A percentile compares a stretch with the other conserved stretches of the same genome.
Evolutionary conservation across 2,888 invertebrate genomes (phyloP).

Genomic region (Agrenia bidenticulata): DNA sequence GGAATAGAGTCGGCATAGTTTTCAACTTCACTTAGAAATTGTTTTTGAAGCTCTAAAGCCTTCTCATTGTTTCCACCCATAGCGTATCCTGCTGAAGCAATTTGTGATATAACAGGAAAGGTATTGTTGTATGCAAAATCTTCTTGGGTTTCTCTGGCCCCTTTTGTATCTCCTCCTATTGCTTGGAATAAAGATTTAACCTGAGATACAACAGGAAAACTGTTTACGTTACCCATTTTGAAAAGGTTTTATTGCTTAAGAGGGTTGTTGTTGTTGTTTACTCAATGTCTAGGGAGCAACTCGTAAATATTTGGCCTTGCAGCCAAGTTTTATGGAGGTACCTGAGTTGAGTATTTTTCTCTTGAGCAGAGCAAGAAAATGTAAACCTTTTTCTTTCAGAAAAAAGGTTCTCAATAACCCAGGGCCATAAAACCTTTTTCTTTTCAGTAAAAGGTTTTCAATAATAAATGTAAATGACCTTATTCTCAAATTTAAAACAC

Average conservation of each 20-base stretch:
- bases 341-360: no score
- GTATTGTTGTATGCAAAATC: slow-evolving; percentile 50
- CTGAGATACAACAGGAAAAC: slow-evolving; percentile 47
- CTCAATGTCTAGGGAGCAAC: no score
- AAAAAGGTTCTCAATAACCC: no score
- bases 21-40: slow-evolving; percentile 47
- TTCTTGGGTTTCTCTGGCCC: slow-evolving; percentile 43
- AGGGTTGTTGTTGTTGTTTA: no score
- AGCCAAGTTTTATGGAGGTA: no score
- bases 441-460: no score
- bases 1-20: slow-evolving; percentile 41
- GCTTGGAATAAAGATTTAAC: slow-evolving; percentile 44
- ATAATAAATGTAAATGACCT: no score
- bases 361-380: no score
- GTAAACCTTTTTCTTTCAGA: no score
- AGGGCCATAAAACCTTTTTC: no score
- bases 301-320: no score
- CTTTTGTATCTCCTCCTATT: slow-evolving; percentile 41
- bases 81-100: slow-evolving; percentile 42
- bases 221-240: slow-evolving; percentile 49
- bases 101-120: slow-evolving; percentile 49
- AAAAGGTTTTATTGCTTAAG: background rate
- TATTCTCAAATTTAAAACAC: no score
- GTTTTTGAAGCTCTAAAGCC: slow-evolving; percentile 44
- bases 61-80: slow-evolving; percentile 45